Percentiles rank a stretch among this genome's conserved stretches.
Evolutionary conservation across 2,113 vertebrate genomes (phyloP).

Genomic region (Anhinga rufa): DNA sequence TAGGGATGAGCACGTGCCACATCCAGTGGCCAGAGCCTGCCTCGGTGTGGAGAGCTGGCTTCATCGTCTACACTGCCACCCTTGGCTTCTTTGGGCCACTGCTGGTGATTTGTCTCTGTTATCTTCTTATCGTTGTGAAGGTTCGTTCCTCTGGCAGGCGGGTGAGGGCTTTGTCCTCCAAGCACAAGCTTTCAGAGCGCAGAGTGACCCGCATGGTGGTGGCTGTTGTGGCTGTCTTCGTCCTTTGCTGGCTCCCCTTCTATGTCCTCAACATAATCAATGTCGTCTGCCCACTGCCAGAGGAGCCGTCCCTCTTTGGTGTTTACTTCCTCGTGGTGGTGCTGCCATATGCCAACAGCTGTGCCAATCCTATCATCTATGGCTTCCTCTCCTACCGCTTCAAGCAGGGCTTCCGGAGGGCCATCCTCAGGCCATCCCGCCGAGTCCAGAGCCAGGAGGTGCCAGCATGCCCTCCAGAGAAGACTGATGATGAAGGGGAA

Average conservation of each 20-base stretch:
- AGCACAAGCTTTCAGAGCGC: constrained; percentile 85
- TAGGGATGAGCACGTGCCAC: constrained; percentile 88
- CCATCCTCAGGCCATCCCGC: constrained; percentile 82
- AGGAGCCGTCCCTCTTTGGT: constrained; percentile 83
- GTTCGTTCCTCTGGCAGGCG: constrained; percentile 84
- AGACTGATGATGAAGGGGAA: constrained; percentile 57
- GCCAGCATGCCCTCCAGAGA: constrained; percentile 15
- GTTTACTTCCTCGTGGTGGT: constrained; percentile 93
- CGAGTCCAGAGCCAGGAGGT: constrained; percentile 80
- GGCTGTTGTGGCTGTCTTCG: constrained; percentile 87
- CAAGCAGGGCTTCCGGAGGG: constrained; percentile 89
- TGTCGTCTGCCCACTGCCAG: constrained; percentile 84
- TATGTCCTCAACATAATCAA: constrained; percentile 92
- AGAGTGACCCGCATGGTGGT: constrained; percentile 94
- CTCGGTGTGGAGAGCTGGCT: constrained; percentile 85
- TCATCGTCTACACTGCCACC: constrained; percentile 88
- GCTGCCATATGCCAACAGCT: constrained; percentile 95
- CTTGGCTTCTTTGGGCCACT: constrained; percentile 91
- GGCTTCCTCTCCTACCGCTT: constrained; percentile 96
- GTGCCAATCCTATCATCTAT: constrained; percentile 92
- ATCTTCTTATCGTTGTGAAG: constrained; percentile 90
- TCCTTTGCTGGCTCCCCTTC: constrained; percentile 95
- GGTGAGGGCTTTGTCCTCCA: constrained; percentile 80
- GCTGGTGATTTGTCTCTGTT: constrained; percentile 90
- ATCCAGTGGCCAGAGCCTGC: constrained; percentile 92